phyloP scores from a whole-genome alignment of 1,140 invertebrate genomes.

The Chlorops oryzae region DNA sequence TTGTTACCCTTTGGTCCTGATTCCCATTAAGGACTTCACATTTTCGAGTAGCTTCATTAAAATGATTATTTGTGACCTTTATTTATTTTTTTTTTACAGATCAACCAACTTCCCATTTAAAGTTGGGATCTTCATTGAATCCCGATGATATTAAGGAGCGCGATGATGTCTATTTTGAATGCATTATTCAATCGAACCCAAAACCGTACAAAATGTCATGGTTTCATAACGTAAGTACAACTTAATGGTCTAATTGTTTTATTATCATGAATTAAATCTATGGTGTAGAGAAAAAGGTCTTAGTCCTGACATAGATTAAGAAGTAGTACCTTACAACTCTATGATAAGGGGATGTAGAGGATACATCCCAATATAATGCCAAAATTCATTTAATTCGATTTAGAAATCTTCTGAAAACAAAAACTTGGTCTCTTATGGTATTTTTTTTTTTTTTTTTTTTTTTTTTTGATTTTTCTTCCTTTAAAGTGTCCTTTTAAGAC shows the following conservation, averaged over 20 bases:
- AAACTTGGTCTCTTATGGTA: too few species aligned
- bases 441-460: constrained; percentile 4
- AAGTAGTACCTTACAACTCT: too few species aligned
- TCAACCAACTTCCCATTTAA: constrained; percentile 66
- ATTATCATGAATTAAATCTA: neutral
- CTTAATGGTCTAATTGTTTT: neutral
- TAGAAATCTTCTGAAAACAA: neutral
- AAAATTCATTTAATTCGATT: constrained; percentile 1
- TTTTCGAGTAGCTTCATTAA: too few species aligned
- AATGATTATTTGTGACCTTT: too few species aligned
- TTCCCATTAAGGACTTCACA: too few species aligned
- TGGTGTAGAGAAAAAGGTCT: neutral
- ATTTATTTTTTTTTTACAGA: constrained; percentile 53
- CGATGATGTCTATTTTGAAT: constrained; percentile 76
- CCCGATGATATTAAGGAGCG: constrained; percentile 79
- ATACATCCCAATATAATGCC: too few species aligned
- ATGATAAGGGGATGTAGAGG: too few species aligned
- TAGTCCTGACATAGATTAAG: too few species aligned
- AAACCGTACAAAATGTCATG: constrained; percentile 73
- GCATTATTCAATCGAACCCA: constrained; percentile 72
- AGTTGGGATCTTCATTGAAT: constrained; percentile 71
- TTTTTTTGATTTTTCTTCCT: too few species aligned
- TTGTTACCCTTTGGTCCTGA: too few species aligned
- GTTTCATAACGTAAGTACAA: constrained; percentile 75
- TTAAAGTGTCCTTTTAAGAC: neutral